Evolutionary conservation across 2,888 invertebrate species (phyloP).

Genomic region (Macroteleia sp.): DNA sequence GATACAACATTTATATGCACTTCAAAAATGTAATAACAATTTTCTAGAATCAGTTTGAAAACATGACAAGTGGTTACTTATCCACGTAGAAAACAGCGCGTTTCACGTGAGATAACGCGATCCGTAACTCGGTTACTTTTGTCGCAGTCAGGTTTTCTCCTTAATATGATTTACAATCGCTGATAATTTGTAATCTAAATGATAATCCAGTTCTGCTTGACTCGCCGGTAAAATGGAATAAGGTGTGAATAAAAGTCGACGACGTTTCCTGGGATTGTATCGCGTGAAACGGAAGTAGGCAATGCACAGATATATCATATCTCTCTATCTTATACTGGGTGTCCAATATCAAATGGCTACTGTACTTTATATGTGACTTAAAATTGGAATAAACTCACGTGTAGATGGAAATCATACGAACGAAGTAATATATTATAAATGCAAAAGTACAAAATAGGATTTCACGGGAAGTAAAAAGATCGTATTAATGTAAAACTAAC

Average conservation of each 20-base stretch:
- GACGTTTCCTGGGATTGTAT: conserved; percentile 32
- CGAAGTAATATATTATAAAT: too few relatives aligned
- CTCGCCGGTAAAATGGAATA: conserved; percentile 34
- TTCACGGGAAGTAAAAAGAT: too few relatives aligned
- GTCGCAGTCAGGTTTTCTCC: conserved; percentile 42
- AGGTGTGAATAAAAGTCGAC: conserved; percentile 43
- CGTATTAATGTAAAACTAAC: too few relatives aligned
- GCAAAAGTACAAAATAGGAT: too few relatives aligned
- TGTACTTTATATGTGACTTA: too few relatives aligned
- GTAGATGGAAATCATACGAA: too few relatives aligned
- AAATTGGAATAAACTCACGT: too few relatives aligned
- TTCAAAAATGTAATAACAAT: too few relatives aligned
- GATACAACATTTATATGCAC: too few relatives aligned
- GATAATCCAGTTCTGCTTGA: conserved; percentile 49
- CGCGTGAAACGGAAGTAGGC: conserved; percentile 37
- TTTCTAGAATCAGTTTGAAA: too few relatives aligned
- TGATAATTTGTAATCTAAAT: conserved; percentile 42
- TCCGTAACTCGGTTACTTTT: conserved; percentile 26
- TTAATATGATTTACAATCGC: conserved; percentile 36
- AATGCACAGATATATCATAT: conserved; percentile 23
- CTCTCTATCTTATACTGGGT: conserved; percentile 22
- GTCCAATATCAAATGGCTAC: not conserved
- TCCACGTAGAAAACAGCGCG: conserved; percentile 16
- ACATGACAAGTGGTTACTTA: conserved; percentile 8
- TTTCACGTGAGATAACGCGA: conserved; percentile 37